Evolutionary conservation across 2,797 vertebrate genomes (phyloP).

Genomic region (Eleutherodactylus coqui): DNA sequence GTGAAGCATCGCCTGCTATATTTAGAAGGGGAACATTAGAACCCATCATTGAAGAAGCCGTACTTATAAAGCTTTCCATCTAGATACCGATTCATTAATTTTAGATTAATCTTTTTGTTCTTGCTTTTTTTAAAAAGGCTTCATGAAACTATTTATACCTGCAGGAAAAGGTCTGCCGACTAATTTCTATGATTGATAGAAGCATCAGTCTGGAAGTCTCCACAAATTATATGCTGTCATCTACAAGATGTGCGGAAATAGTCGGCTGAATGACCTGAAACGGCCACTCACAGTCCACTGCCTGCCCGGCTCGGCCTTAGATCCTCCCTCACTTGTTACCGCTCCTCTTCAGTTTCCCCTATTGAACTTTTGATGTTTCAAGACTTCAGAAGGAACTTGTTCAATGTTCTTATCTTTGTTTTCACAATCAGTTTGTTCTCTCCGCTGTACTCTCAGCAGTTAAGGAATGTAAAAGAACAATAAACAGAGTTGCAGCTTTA

Average conservation of each 20-base stretch:
- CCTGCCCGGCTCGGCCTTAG: not conserved
- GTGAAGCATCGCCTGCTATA: conserved; percentile 44
- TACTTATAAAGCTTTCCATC: conserved; percentile 13
- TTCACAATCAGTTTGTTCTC: not conserved
- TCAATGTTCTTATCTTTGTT: conserved; percentile 9
- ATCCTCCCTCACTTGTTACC: not conserved
- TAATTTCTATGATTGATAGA: not conserved
- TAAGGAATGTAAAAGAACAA: not conserved
- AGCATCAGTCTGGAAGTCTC: not conserved
- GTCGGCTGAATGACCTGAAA: not conserved
- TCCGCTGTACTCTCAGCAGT: not conserved
- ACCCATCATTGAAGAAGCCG: conserved; percentile 17
- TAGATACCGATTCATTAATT: conserved; percentile 43
- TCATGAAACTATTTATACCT: conserved; percentile 7
- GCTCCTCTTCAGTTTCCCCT: not conserved
- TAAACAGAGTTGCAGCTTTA: not conserved
- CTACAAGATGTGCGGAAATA: not conserved
- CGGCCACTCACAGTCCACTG: not conserved
- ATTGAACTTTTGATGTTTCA: conserved; percentile 1
- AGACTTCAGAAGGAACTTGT: not conserved
- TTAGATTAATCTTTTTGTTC: conserved; percentile 37
- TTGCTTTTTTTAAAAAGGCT: not conserved
- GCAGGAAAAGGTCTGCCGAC: not conserved
- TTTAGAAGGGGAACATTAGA: conserved; percentile 47
- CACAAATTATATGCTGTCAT: not conserved